phyloP scores from a whole-genome alignment of 1,140 invertebrate species.

The Tetramorium alpestre region DNA sequence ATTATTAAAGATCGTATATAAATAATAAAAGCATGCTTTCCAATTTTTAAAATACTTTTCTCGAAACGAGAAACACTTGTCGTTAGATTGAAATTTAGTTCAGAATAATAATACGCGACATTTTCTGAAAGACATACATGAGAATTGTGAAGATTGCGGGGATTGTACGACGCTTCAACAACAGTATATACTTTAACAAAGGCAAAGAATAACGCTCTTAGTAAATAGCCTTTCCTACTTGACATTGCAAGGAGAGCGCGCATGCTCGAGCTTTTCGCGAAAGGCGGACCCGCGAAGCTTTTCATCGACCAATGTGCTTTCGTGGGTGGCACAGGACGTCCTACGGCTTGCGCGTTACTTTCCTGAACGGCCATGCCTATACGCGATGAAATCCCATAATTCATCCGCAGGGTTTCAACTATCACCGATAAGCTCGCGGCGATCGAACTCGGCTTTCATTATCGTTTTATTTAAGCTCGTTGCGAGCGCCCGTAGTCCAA shows the following conservation, averaged over 20 bases:
- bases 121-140: neutral
- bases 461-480: slow-evolving; percentile 66
- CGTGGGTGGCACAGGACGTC: slow-evolving; percentile 63
- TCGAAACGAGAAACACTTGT: neutral
- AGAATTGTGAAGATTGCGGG: neutral
- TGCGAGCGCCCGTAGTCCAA: slow-evolving; percentile 37
- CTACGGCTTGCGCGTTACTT: slow-evolving; percentile 65
- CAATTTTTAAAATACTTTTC: neutral
- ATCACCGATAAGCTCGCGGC: slow-evolving; percentile 65
- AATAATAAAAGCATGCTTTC: neutral
- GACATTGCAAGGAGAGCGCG: slow-evolving; percentile 35
- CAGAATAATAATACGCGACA: neutral
- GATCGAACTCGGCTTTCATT: slow-evolving; percentile 62
- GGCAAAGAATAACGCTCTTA: neutral
- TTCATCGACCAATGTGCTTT: slow-evolving; percentile 71
- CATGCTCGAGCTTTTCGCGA: slow-evolving; percentile 72
- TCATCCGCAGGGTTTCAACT: slow-evolving; percentile 60
- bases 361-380: slow-evolving; percentile 69
- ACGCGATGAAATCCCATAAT: slow-evolving; percentile 50
- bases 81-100: neutral
- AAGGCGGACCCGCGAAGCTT: slow-evolving; percentile 71
- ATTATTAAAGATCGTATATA: neutral
- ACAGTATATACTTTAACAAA: slow-evolving; percentile 17
- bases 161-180: neutral
- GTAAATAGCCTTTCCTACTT: slow-evolving; percentile 38